These are phyloP conservation scores for Sussaba pulchella DNA, from an alignment of 2,888 invertebrate genomes.

Conservation along the genomic window DNA sequence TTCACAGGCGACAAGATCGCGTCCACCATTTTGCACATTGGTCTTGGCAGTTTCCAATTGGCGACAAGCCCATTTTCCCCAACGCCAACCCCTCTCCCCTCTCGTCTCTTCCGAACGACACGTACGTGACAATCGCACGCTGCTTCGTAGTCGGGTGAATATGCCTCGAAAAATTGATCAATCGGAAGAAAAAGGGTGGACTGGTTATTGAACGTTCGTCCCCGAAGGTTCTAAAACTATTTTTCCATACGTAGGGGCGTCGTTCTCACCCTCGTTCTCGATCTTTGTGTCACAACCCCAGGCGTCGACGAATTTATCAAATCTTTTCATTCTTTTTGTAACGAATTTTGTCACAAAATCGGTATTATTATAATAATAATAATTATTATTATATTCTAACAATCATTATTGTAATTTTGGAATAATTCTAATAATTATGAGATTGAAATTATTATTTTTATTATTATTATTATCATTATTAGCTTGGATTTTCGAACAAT, in stretches of 20 bases:
- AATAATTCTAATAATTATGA: too few relatives aligned
- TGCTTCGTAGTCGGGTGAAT: slow-evolving; percentile 44
- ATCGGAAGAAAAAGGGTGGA: slow-evolving; percentile 74
- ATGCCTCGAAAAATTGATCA: slow-evolving; percentile 77
- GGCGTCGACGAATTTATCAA: not conserved
- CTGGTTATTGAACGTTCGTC: slow-evolving; percentile 30
- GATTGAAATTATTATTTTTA: too few relatives aligned
- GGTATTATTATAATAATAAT: too few relatives aligned
- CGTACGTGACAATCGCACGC: slow-evolving; percentile 45
- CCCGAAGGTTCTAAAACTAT: slow-evolving; percentile 64
- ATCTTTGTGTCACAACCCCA: not conserved
- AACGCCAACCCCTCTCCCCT: slow-evolving; percentile 24
- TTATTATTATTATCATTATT: too few relatives aligned
- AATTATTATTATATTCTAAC: too few relatives aligned
- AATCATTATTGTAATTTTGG: too few relatives aligned
- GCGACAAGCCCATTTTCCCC: slow-evolving; percentile 54
- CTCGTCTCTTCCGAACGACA: not conserved
- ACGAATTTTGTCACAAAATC: not conserved
- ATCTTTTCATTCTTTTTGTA: not conserved
- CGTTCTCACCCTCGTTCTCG: slow-evolving; percentile 16
- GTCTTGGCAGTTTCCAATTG: slow-evolving; percentile 73
- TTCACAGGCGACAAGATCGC: slow-evolving; percentile 18
- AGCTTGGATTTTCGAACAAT: too few relatives aligned
- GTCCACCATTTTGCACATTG: slow-evolving; percentile 73
- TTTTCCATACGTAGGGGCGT: slow-evolving; percentile 32